Evolutionary conservation across 1,140 invertebrate genomes (phyloP), one percentile per base, ranked within the genome.

Genomic region (Chymomyza costata): DNA sequence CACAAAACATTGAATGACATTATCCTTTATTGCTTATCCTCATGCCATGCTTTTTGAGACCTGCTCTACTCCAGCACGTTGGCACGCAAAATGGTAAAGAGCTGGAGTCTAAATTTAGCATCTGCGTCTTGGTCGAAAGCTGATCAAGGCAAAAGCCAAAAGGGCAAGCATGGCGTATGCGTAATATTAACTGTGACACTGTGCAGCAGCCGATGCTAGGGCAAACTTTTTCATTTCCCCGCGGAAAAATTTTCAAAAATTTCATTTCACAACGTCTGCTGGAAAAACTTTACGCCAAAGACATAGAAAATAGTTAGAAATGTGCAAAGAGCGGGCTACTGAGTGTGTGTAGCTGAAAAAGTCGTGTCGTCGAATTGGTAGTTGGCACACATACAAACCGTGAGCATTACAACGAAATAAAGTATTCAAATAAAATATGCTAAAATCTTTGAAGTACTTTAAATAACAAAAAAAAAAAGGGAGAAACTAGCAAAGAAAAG

Each of bases 1-100:
- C 66, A 76, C 71, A 76, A 76, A 78, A 65, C 67, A 82, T 78
- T 76, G 78, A 78, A 82, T 82, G 78, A 78, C 78, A 82, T 82
- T 82, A 82, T 78, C 78, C 78, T 82, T 82, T 82, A 82, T 78
- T 82, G 78, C 74, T 80, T 80, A 81, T 80, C 74, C 74, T 39
- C 63, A 78, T 67, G 73, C 71, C 66, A 67, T 55, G 52, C 61
- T 25, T 50, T 67, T 43, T 52, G 19, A 28, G 35, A 46, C 53
- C 46, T 16, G 19, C 34, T 44, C 11, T 31, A 1, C 63, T 44
- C 53, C 16, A 46, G 45, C 40, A 73, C 68, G 59, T 56, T 59
- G 70, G 49, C 71, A 76, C 53, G 58, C 62, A 71, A 76, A n/a
- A 63, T 66, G 50, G 51, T 16, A 52, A 37, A 15, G 47, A 31